Conservation (phyloP, 2,797 vertebrate genomes). For the Lophius americanus region DNA sequence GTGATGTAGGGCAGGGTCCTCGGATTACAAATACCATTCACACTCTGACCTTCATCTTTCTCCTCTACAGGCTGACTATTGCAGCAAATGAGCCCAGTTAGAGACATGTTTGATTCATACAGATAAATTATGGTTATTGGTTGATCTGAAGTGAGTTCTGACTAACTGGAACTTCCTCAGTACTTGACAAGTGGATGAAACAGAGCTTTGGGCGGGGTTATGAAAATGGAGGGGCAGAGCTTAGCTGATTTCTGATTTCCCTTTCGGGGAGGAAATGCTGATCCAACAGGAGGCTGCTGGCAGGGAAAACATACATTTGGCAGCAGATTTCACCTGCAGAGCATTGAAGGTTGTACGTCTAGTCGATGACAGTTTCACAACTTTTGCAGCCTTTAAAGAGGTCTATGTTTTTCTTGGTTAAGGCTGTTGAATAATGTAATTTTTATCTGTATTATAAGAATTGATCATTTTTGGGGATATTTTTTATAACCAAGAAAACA, state of each 20-base stretch:
- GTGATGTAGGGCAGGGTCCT: conserved; percentile 36
- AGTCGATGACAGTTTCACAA: conserved; percentile 22
- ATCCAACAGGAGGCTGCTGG: conserved; percentile 59
- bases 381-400: background rate
- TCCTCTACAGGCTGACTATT: conserved; percentile 27
- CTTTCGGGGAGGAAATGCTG: conserved; percentile 29
- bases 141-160: conserved; percentile 41
- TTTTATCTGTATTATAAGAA: no score
- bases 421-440: no score
- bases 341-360: conserved; percentile 39
- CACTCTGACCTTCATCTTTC: conserved; percentile 42
- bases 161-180: conserved; percentile 25
- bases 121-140: conserved; percentile 46
- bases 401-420: no score
- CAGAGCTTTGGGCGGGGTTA: conserved; percentile 33
- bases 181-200: conserved; percentile 35
- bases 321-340: conserved; percentile 39
- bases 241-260: conserved; percentile 29
- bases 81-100: conserved; percentile 49
- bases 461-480: no score
- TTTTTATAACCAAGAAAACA: no score
- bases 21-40: conserved; percentile 63
- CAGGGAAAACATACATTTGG: conserved; percentile 58
- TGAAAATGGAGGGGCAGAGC: conserved; percentile 32
- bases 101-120: conserved; percentile 39